These are phyloP conservation scores for Drosophila atripex DNA, from an alignment of 2,888 invertebrate species.

Conservation along the genomic window DNA sequence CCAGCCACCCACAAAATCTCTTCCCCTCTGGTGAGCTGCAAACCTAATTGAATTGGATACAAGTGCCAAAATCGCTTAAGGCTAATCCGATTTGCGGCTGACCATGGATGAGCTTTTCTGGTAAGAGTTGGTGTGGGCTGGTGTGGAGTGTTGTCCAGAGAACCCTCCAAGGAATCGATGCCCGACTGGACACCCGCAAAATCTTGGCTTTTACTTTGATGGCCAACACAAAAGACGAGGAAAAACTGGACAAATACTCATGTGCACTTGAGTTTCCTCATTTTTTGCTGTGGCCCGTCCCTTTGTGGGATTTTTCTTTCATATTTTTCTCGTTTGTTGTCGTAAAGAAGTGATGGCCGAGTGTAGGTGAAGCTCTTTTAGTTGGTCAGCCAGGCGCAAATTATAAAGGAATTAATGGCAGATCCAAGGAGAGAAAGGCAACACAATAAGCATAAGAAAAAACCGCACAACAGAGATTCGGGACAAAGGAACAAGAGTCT, in stretches of 20 bases:
- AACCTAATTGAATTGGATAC: slow-evolving; percentile 80
- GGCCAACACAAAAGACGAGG: slow-evolving; percentile 8
- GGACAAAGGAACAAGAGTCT: slow-evolving; percentile 22
- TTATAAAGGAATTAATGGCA: slow-evolving; percentile 80
- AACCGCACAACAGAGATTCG: slow-evolving; percentile 22
- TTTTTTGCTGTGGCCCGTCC: slow-evolving; percentile 38
- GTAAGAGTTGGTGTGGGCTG: neutral
- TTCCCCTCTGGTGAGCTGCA: slow-evolving; percentile 15
- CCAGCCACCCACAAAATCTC: slow-evolving; percentile 31
- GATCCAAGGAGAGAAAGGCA: slow-evolving; percentile 38
- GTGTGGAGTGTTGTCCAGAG: slow-evolving; percentile 3
- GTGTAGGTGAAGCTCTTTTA: slow-evolving; percentile 52
- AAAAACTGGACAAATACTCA: slow-evolving; percentile 53
- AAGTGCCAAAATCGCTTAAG: slow-evolving; percentile 79
- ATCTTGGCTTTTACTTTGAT: slow-evolving; percentile 60
- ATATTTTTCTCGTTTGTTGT: slow-evolving; percentile 52
- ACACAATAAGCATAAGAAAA: slow-evolving; percentile 43
- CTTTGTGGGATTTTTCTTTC: slow-evolving; percentile 54
- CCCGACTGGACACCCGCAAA: slow-evolving; percentile 69
- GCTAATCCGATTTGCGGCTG: slow-evolving; percentile 82
- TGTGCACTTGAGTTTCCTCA: slow-evolving; percentile 60
- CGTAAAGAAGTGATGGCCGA: slow-evolving; percentile 33
- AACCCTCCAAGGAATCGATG: slow-evolving; percentile 38
- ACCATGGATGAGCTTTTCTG: slow-evolving; percentile 47
- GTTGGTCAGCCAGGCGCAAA: slow-evolving; percentile 79